A percentile compares a stretch with the other conserved stretches of the same genome.
Evolutionary conservation across 2,797 vertebrate genomes (phyloP).

Genomic region (Tokudaia muenninki): DNA sequence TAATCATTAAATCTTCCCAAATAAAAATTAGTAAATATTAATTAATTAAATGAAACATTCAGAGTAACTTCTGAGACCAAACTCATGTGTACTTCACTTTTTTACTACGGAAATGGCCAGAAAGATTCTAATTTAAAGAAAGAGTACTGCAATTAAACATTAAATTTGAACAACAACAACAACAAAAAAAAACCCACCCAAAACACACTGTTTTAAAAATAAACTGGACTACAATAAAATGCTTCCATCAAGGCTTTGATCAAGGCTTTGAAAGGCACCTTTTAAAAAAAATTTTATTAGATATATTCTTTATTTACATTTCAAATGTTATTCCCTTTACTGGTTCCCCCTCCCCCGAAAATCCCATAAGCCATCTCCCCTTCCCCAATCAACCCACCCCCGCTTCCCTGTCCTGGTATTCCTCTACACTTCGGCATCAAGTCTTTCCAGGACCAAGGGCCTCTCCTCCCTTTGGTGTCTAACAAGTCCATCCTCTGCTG

Average conservation of each 20-base stretch:
- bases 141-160: not conserved
- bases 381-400: no score
- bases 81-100: slow-evolving; percentile 9
- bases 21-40: not conserved
- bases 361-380: no score
- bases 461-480: no score
- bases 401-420: no score
- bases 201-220: not conserved
- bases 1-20: slow-evolving; percentile 66
- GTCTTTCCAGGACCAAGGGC: no score
- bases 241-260: not conserved
- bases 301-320: no score
- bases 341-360: no score
- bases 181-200: not conserved
- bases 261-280: slow-evolving; percentile 10
- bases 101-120: slow-evolving; percentile 34
- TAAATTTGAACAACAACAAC: not conserved
- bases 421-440: no score
- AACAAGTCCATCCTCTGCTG: no score
- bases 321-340: no score
- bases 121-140: slow-evolving; percentile 28
- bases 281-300: not conserved
- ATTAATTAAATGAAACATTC: slow-evolving; percentile 56
- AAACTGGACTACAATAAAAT: not conserved
- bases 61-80: not conserved